Evolutionary conservation across 2,797 vertebrate species (phyloP).

Genomic region (Odontamblyopus rebecca): DNA sequence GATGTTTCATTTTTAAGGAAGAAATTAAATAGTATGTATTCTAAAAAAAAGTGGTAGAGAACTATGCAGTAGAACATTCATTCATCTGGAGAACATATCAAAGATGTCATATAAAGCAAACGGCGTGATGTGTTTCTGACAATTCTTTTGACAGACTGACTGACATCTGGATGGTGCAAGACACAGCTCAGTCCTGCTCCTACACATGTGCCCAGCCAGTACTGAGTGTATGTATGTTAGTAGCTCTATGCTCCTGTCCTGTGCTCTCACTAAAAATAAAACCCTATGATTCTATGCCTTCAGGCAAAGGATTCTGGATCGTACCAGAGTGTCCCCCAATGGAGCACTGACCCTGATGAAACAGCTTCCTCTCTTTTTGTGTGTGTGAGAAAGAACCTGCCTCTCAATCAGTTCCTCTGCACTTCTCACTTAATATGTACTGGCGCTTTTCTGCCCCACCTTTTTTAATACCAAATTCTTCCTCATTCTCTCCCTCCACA

Average conservation of each 20-base stretch:
- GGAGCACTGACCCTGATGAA: conserved; percentile 54
- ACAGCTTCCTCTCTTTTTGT: conserved; percentile 28
- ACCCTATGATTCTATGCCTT: conserved; percentile 57
- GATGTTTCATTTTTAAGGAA: not conserved
- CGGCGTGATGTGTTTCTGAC: conserved; percentile 4
- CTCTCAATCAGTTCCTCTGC: conserved; percentile 29
- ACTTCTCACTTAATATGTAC: conserved; percentile 12
- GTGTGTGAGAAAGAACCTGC: conserved; percentile 9
- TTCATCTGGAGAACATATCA: not conserved
- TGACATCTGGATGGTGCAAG: conserved; percentile 5
- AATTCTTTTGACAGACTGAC: conserved; percentile 7
- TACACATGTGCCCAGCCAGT: conserved; percentile 9
- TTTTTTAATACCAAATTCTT: conserved; percentile 29
- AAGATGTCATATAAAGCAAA: not conserved
- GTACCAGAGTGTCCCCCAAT: conserved; percentile 41
- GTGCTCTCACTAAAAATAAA: conserved; percentile 64
- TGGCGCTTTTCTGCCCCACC: conserved; percentile 6
- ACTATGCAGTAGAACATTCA: not conserved
- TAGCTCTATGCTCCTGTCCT: conserved; percentile 28
- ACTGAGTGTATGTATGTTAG: conserved; percentile 4
- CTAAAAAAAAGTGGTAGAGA: not conserved
- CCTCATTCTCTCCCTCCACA: conserved; percentile 16
- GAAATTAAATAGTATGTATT: not conserved
- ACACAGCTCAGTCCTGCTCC: not conserved
- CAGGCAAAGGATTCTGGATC: conserved; percentile 65